These are phyloP conservation scores for Alauda arvensis DNA, from an alignment of 2,797 vertebrate species.

Conservation along the genomic window DNA sequence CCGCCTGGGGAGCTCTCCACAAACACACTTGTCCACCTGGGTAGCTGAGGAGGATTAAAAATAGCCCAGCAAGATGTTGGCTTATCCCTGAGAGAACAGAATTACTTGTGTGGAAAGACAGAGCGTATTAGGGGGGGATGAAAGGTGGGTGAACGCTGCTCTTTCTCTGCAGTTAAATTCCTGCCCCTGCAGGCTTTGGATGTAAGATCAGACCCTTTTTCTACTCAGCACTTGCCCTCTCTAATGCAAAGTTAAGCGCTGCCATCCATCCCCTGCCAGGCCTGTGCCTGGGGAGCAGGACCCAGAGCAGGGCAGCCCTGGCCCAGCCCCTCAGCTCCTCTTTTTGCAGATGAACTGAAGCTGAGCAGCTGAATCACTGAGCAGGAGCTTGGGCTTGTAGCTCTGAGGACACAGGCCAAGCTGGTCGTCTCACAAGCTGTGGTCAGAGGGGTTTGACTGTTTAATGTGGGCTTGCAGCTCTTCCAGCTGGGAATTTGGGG, in stretches of 20 bases:
- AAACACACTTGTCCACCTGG: neutral
- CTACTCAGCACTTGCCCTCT: neutral
- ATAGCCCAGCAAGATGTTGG: slow-evolving; percentile 13
- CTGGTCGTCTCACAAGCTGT: neutral
- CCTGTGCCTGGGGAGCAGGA: neutral
- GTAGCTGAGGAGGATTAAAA: slow-evolving; percentile 17
- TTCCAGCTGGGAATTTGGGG: neutral
- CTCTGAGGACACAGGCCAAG: neutral
- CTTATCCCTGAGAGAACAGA: slow-evolving; percentile 15
- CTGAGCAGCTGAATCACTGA: neutral
- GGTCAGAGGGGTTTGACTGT: neutral
- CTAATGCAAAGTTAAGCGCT: neutral
- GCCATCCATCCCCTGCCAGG: neutral
- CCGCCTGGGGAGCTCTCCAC: neutral
- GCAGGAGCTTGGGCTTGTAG: neutral
- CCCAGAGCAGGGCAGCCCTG: neutral
- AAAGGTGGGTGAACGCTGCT: slow-evolving; percentile 6
- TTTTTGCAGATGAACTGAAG: neutral
- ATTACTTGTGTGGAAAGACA: slow-evolving; percentile 26
- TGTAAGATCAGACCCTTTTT: neutral
- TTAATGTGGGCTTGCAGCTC: neutral
- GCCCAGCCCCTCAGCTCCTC: neutral
- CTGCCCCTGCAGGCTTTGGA: neutral
- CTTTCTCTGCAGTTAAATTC: neutral
- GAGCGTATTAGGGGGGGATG: neutral